Evolutionary conservation across 2,888 invertebrate genomes (phyloP).

Genomic region (Elmis aenea): DNA sequence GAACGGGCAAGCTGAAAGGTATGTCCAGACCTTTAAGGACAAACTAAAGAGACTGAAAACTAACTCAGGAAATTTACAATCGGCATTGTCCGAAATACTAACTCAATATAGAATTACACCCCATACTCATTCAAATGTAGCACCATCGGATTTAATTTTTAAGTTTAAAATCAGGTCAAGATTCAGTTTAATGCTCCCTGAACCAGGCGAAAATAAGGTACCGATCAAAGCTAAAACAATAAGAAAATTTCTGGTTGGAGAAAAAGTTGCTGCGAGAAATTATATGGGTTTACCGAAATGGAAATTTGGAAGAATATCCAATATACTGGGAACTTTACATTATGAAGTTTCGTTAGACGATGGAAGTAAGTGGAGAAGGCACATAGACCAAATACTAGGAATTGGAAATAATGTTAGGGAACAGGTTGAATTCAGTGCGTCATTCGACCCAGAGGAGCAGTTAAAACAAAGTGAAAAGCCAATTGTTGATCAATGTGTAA

Average conservation of each 20-base stretch:
- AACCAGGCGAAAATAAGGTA: too few species aligned
- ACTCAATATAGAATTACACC: neutral
- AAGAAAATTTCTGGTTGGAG: constrained; percentile 4
- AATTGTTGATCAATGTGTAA: too few species aligned
- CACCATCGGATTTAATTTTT: neutral
- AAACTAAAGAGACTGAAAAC: neutral
- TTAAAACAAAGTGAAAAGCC: too few species aligned
- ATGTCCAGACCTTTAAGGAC: constrained; percentile 3
- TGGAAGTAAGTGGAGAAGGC: constrained; percentile 19
- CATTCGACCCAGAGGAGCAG: too few species aligned
- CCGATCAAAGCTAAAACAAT: too few species aligned
- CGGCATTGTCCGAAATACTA: neutral
- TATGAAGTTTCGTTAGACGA: constrained; percentile 23
- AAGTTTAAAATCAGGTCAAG: neutral
- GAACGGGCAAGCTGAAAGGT: constrained; percentile 17
- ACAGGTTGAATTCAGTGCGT: too few species aligned
- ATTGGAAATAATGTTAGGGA: constrained; percentile 16
- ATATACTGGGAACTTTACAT: constrained; percentile 19
- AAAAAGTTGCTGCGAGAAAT: constrained; percentile 16
- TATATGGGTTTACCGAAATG: constrained; percentile 18
- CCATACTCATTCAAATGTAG: neutral
- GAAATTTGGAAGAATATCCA: constrained; percentile 18
- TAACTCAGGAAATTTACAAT: neutral
- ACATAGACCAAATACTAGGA: constrained; percentile 23
- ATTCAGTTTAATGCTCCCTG: neutral